Percentiles rank a stretch among this genome's conserved stretches.
Conservation (phyloP, 2,888 invertebrate genomes). For the Theristus sp. region DNA sequence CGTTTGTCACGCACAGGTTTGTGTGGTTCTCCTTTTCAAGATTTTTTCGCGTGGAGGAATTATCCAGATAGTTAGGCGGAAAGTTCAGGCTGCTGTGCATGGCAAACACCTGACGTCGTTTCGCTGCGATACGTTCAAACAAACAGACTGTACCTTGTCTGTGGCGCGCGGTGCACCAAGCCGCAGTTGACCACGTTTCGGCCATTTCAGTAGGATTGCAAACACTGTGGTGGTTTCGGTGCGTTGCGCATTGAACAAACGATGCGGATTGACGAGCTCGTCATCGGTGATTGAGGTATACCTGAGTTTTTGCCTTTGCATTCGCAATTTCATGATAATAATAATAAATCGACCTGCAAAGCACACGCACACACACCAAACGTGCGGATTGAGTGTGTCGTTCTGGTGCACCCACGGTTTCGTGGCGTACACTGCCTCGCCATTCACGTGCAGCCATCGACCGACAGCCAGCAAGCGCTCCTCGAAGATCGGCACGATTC, state of each 20-base stretch:
- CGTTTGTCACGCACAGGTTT: too few relatives aligned
- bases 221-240: slow-evolving; percentile 36
- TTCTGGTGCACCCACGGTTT: slow-evolving; percentile 36
- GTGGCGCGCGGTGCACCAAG: slow-evolving; percentile 37
- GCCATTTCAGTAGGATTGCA: slow-evolving; percentile 52
- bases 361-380: slow-evolving; percentile 45
- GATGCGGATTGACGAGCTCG: slow-evolving; percentile 11
- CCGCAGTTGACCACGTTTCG: slow-evolving; percentile 39
- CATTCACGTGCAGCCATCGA: slow-evolving; percentile 30
- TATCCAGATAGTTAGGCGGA: too few relatives aligned
- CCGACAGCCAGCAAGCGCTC: slow-evolving; percentile 34
- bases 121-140: too few relatives aligned
- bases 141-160: too few relatives aligned
- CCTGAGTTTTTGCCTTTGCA: too few relatives aligned
- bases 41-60: too few relatives aligned
- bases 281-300: slow-evolving; percentile 19
- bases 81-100: too few relatives aligned
- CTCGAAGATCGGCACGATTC: slow-evolving; percentile 34
- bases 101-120: too few relatives aligned
- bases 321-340: too few relatives aligned
- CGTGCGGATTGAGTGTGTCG: slow-evolving; percentile 43
- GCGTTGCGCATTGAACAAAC: slow-evolving; percentile 1
- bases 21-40: too few relatives aligned
- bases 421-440: slow-evolving; percentile 34
- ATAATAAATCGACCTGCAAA: neutral